phyloP scores from a whole-genome alignment of 2,888 invertebrate genomes.

The Pheosia gnoma region DNA sequence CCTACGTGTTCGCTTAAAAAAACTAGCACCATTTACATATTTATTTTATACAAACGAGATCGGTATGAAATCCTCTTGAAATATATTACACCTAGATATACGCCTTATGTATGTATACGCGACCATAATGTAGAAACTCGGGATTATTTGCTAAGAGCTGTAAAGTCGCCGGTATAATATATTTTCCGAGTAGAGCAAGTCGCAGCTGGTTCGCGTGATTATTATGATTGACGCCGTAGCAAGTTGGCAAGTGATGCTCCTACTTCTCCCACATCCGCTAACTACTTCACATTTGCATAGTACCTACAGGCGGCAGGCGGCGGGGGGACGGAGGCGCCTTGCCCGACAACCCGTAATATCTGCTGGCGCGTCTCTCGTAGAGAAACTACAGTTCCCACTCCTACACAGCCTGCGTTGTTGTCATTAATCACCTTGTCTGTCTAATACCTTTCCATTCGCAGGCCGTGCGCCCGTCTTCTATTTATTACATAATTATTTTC shows the following conservation, averaged over 20 bases:
- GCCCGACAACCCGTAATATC: slow-evolving; percentile 42
- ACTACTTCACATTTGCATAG: slow-evolving; percentile 76
- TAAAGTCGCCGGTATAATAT: slow-evolving; percentile 13
- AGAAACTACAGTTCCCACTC: slow-evolving; percentile 56
- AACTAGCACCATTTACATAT: too few relatives aligned
- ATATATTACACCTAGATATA: too few relatives aligned
- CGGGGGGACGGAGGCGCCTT: slow-evolving; percentile 51
- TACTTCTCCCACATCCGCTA: slow-evolving; percentile 65
- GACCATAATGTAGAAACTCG: background rate
- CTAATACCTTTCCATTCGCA: slow-evolving; percentile 80
- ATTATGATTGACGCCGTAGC: slow-evolving; percentile 69
- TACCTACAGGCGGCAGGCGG: slow-evolving; percentile 50
- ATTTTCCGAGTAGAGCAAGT: slow-evolving; percentile 41
- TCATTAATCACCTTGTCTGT: slow-evolving; percentile 81
- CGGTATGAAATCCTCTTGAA: too few relatives aligned
- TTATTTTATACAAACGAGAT: too few relatives aligned
- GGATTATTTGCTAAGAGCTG: background rate
- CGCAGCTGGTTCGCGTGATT: slow-evolving; percentile 60
- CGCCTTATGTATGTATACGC: too few relatives aligned
- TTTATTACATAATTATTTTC: slow-evolving; percentile 81
- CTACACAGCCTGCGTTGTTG: slow-evolving; percentile 56
- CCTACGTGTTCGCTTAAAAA: too few relatives aligned
- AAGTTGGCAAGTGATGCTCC: slow-evolving; percentile 68
- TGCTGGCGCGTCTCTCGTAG: slow-evolving; percentile 41
- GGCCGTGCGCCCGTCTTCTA: slow-evolving; percentile 68